phyloP scores from a whole-genome alignment of 2,888 invertebrate genomes.

The Volucella inflata region DNA sequence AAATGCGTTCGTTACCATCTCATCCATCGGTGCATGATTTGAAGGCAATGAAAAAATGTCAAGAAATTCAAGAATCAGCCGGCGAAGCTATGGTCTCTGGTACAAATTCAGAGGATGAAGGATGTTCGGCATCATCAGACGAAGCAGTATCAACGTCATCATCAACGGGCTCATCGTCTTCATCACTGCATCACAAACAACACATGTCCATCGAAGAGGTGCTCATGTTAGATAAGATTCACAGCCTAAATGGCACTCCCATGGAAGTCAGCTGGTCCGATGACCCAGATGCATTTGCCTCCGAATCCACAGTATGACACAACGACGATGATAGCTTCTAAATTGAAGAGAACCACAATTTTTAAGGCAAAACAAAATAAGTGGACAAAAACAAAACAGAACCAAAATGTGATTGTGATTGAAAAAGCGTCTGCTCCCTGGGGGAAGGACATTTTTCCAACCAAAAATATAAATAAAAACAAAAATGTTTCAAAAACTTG shows the following conservation, averaged over 20 bases:
- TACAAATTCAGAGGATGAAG: conserved; percentile 86
- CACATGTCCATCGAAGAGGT: conserved; percentile 81
- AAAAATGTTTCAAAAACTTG: conserved; percentile 63
- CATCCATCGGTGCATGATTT: conserved; percentile 81
- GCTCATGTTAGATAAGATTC: conserved; percentile 80
- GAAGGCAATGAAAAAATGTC: conserved; percentile 82
- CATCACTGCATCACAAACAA: conserved; percentile 80
- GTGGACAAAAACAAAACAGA: conserved; percentile 65
- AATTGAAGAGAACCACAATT: conserved; percentile 75
- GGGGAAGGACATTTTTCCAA: conserved; percentile 73
- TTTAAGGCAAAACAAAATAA: conserved; percentile 75
- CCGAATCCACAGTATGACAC: conserved; percentile 82
- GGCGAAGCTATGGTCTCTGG: conserved; percentile 89
- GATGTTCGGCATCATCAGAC: conserved; percentile 84
- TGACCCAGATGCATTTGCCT: conserved; percentile 80
- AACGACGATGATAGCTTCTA: conserved; percentile 84
- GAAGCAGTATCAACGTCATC: conserved; percentile 83
- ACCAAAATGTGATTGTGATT: conserved; percentile 76
- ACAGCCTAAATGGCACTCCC: conserved; percentile 84
- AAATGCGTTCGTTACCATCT: conserved; percentile 79
- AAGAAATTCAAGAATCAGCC: conserved; percentile 87
- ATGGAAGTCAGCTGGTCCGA: conserved; percentile 84
- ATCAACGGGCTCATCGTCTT: conserved; percentile 83
- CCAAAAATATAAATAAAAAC: conserved; percentile 44
- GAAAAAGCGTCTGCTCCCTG: conserved; percentile 73